Evolutionary conservation across 1,140 invertebrate genomes (phyloP).

Genomic region (Bombus fervidus): DNA sequence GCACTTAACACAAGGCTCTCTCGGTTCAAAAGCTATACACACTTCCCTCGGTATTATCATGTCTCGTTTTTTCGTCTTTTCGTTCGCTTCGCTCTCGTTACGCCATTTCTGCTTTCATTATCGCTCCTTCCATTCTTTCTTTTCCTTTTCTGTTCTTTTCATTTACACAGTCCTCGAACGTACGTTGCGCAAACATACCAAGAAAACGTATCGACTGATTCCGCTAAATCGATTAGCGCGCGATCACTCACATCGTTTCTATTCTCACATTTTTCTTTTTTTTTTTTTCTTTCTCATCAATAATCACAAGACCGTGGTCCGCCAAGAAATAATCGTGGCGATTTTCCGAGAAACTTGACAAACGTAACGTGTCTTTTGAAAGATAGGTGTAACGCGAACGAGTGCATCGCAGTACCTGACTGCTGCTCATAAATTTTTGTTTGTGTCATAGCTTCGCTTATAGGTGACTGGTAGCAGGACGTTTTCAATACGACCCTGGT

Average conservation of each 20-base stretch:
- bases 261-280: background rate
- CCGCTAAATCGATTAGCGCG: conserved; percentile 13
- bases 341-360: background rate
- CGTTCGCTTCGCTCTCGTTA: conserved; percentile 33
- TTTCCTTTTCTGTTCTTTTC: background rate
- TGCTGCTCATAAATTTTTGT: background rate
- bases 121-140: background rate
- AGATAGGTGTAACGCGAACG: conserved; percentile 2
- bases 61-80: conserved; percentile 23
- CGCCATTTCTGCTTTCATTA: background rate
- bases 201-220: conserved; percentile 3
- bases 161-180: background rate
- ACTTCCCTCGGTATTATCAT: conserved; percentile 54
- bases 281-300: conserved; percentile 25
- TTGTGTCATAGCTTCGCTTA: background rate
- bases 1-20: conserved; percentile 83
- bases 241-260: background rate
- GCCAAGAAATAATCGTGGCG: conserved; percentile 2
- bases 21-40: conserved; percentile 72
- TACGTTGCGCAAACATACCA: conserved; percentile 10
- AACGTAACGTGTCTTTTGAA: background rate
- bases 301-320: conserved; percentile 11
- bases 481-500: background rate
- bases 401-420: conserved; percentile 29
- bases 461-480: background rate